Conservation (phyloP, 1,140 invertebrate species). For the Oryzaephilus surinamensis region DNA sequence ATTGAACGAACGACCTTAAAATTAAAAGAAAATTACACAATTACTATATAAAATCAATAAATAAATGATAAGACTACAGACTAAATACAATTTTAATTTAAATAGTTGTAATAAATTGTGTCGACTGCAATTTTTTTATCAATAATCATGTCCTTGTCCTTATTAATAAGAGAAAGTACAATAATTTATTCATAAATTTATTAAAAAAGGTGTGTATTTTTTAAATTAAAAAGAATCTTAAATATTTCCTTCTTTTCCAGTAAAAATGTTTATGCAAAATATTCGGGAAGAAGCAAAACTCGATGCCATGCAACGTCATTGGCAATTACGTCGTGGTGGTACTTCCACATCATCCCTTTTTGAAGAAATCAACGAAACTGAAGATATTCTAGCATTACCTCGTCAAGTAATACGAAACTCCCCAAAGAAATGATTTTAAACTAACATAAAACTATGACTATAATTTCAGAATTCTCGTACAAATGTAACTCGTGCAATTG, state of each 20-base stretch:
- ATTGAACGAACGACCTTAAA: no score
- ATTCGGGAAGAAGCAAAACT: constrained; percentile 27
- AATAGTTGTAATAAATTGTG: no score
- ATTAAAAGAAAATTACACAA: no score
- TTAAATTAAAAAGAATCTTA: no score
- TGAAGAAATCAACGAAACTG: constrained; percentile 22
- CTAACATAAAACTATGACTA: neutral
- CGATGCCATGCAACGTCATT: constrained; percentile 27
- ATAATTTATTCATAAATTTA: no score
- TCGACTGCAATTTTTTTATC: no score
- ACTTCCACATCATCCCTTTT: constrained; percentile 20
- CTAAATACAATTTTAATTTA: no score
- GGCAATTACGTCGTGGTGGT: constrained; percentile 21
- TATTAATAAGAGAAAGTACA: no score
- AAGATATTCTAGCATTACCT: constrained; percentile 17
- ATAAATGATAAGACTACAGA: no score
- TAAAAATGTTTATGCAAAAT: constrained; percentile 17
- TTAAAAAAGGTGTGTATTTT: no score
- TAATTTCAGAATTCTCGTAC: neutral
- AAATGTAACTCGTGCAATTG: neutral
- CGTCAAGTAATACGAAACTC: constrained; percentile 9
- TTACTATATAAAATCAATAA: no score
- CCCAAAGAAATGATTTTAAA: neutral
- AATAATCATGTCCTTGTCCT: no score
- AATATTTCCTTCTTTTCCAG: neutral